A percentile compares a stretch with the other conserved stretches of the same genome.
Evolutionary conservation across 2,888 invertebrate species (phyloP).

Genomic region (Calameuta pallipes): DNA sequence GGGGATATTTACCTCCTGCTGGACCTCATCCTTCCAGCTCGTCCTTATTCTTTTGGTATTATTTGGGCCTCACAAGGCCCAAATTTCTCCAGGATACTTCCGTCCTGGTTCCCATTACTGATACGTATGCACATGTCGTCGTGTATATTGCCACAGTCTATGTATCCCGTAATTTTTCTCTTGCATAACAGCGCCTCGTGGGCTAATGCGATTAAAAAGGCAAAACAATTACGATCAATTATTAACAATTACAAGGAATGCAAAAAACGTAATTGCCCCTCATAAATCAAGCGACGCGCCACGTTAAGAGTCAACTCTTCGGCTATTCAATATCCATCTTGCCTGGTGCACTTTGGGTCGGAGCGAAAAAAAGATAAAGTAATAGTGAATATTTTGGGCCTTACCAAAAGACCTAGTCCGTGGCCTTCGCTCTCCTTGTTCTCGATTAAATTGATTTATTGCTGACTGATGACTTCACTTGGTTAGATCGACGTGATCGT

Average conservation of each 20-base stretch:
- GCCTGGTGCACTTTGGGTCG: background rate
- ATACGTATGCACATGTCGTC: background rate
- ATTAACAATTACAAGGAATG: constrained; percentile 61
- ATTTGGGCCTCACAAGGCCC: background rate
- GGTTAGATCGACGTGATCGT: background rate
- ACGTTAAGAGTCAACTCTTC: background rate
- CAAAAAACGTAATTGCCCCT: constrained; percentile 59
- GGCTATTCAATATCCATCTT: background rate
- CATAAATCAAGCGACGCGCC: constrained; percentile 55
- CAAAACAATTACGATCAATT: constrained; percentile 62
- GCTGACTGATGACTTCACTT: background rate
- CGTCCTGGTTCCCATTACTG: background rate
- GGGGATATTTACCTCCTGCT: background rate
- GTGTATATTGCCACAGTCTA: background rate
- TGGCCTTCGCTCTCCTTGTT: background rate
- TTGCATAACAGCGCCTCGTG: constrained; percentile 47
- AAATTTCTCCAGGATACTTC: background rate
- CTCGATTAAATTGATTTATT: background rate
- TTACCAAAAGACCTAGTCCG: background rate
- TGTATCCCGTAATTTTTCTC: constrained; percentile 20
- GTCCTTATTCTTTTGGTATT: background rate
- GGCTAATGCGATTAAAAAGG: constrained; percentile 60
- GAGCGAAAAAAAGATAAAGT: background rate
- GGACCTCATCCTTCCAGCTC: background rate
- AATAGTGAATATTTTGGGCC: background rate